Evolutionary conservation across 2,888 invertebrate genomes (phyloP).

Genomic region (Thysanoteuthis rhombus): DNA sequence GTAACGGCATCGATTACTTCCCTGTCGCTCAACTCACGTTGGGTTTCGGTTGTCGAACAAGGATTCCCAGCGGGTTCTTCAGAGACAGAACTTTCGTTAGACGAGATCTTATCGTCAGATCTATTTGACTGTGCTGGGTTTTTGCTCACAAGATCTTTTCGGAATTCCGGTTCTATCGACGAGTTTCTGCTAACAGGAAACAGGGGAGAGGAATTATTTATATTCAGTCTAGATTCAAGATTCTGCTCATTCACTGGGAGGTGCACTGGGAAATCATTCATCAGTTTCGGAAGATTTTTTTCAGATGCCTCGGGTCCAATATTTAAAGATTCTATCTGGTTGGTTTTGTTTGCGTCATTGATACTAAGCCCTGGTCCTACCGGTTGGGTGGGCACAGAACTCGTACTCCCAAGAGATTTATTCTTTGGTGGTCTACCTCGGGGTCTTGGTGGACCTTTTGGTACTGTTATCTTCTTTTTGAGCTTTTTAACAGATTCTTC

Average conservation of each 20-base stretch:
- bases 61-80: neutral
- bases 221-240: neutral
- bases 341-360: neutral
- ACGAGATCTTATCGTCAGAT: neutral
- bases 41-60: neutral
- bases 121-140: neutral
- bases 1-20: neutral
- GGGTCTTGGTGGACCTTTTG: neutral
- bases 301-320: neutral
- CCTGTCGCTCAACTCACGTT: neutral
- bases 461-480: neutral
- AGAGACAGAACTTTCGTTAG: neutral
- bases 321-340: neutral
- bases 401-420: neutral
- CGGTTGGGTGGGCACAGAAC: neutral
- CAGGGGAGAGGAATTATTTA: neutral
- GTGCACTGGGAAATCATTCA: neutral
- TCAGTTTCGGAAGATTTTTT: neutral
- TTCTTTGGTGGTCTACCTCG: constrained; percentile 1
- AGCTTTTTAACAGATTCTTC: neutral
- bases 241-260: neutral
- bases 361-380: neutral
- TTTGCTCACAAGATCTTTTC: neutral
- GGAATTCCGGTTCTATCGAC: neutral
- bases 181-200: neutral